Evolutionary conservation across 2,797 vertebrate genomes (phyloP).

Genomic region (Pterois miles): DNA sequence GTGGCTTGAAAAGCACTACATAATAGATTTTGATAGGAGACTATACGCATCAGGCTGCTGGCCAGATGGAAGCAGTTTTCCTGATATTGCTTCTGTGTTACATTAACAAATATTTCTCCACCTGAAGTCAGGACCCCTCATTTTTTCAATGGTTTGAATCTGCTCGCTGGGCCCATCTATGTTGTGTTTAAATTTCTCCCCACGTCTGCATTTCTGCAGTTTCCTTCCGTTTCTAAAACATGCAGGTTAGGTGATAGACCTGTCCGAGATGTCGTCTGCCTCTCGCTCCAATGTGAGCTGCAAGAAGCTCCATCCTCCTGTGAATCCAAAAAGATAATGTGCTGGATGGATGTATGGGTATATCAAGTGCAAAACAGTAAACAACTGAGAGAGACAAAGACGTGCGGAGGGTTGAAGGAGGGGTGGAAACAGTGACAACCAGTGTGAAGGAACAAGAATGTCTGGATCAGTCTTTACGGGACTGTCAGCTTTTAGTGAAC

Average conservation of each 20-base stretch:
- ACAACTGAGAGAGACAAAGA: slow-evolving; percentile 16
- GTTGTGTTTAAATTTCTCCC: not conserved
- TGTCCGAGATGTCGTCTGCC: not conserved
- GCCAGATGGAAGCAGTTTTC: slow-evolving; percentile 25
- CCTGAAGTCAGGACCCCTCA: not conserved
- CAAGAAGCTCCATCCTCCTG: not conserved
- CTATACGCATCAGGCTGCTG: slow-evolving; percentile 26
- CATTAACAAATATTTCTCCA: slow-evolving; percentile 8
- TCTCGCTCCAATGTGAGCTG: not conserved
- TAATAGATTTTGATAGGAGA: slow-evolving; percentile 44
- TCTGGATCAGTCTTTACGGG: slow-evolving; percentile 14
- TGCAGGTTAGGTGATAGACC: not conserved
- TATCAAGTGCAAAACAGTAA: slow-evolving; percentile 3
- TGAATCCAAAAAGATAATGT: not conserved
- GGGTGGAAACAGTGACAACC: slow-evolving; percentile 21
- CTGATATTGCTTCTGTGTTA: slow-evolving; percentile 19
- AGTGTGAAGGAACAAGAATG: slow-evolving; percentile 34
- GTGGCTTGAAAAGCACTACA: slow-evolving; percentile 33
- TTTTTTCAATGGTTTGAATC: not conserved
- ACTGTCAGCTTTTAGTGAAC: slow-evolving; percentile 43
- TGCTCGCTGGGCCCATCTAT: not conserved
- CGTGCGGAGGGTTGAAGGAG: not conserved
- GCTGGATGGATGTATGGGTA: not conserved
- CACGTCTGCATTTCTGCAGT: not conserved
- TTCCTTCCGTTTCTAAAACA: not conserved